A percentile compares a stretch with the other conserved stretches of the same genome.
These are phyloP conservation scores for Hafferia zeledoni DNA, from an alignment of 2,797 vertebrate species.

Conservation along the genomic window DNA sequence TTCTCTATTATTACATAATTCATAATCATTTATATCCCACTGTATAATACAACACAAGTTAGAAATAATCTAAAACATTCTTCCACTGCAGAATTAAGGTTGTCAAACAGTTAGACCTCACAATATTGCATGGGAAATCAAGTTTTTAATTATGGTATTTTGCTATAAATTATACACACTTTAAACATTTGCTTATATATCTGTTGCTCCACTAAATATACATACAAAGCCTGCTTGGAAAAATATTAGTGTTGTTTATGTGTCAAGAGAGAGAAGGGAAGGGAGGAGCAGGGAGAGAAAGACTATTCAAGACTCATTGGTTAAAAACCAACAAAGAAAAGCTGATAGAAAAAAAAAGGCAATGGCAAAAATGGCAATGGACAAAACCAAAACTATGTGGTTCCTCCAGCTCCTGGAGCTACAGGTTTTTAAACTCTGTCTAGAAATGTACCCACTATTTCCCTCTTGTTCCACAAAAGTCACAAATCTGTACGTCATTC, in stretches of 20 bases:
- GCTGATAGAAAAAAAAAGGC: not conserved
- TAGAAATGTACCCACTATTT: not conserved
- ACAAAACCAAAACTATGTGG: not conserved
- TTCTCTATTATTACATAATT: constrained; percentile 3
- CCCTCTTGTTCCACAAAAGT: not conserved
- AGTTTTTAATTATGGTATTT: not conserved
- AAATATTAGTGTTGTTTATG: not conserved
- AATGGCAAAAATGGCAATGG: not conserved
- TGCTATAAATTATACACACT: not conserved
- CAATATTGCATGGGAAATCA: not conserved
- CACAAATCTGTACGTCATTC: not conserved
- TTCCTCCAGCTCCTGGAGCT: not conserved
- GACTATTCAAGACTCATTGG: not conserved
- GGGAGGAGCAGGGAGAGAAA: not conserved
- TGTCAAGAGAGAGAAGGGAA: not conserved
- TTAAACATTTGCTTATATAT: not conserved
- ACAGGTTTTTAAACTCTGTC: not conserved
- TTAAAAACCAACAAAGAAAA: not conserved
- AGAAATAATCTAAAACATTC: constrained; percentile 29
- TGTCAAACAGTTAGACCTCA: constrained; percentile 35
- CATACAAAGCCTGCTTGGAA: not conserved
- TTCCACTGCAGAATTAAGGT: not conserved
- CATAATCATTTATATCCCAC: constrained; percentile 16
- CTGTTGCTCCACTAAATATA: not conserved
- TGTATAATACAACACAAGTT: not conserved